Evolutionary conservation across 2,888 invertebrate species (phyloP), one percentile per base, ranked within the genome.

Genomic region (Andrena flavipes): DNA sequence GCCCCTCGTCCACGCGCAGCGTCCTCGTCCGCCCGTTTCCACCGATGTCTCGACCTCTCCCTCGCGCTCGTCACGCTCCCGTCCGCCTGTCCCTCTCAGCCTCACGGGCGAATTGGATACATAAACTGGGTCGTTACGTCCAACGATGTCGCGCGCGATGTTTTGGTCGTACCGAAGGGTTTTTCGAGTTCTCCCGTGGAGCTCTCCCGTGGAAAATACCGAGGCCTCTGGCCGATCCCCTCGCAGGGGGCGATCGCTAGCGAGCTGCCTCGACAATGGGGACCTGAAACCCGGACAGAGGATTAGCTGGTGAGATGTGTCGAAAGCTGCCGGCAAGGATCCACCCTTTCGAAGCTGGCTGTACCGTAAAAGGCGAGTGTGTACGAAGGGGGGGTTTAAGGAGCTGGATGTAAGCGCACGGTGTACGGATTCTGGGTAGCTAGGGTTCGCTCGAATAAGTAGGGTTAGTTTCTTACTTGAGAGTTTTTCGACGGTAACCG

Each of bases 91-190:
- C 64, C 59, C 65, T 77, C 73, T 76, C 65, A 42, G 59, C 77
- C 78, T 51, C 56, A 42, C 59, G 60, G 23, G 16, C 51, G 64
- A 75, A 80, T 73, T 59, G 71, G 74, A 56, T 56, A 60, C 63
- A 70, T 60, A 84, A 84, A 84, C 84, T 84, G 76, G 84, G 84
- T 80, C 84, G 84, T 80, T 80, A 67, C n/a, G 59, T 72, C 49
- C 59, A 26, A 56, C 63, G 73, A 35, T 60, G 35, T 51, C 35
- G 49, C 63, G 72, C 77, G 70, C 56, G 56, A 26, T 60, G 68
- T 73, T 84, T 65, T 62, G 42, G 51, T 26, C 26, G 51, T 48
- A 5, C 54, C 51, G 54, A n/a, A 4, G 51, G 26, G 8, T 62
- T 70, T 73, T 68, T 78, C 67, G 59, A 20, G 56, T 23, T 59